Percentiles rank a stretch among this genome's conserved stretches.
These are phyloP conservation scores for Clarias batrachus DNA, from an alignment of 2,113 vertebrate species.

Conservation along the genomic window DNA sequence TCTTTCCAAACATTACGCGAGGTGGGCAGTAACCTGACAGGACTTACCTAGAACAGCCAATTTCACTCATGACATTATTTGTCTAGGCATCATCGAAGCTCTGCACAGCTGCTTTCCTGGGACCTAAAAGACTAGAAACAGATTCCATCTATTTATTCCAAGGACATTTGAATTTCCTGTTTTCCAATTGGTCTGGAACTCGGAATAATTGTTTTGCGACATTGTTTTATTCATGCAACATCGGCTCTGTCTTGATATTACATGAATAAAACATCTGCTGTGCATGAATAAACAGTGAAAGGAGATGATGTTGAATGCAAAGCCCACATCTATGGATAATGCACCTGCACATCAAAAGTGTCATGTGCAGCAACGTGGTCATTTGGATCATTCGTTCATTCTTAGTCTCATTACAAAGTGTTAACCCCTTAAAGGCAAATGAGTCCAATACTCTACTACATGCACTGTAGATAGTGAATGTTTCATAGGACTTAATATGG, in stretches of 20 bases:
- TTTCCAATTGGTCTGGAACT: constrained; percentile 15
- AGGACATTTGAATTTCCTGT: constrained; percentile 7
- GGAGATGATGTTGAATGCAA: constrained; percentile 15
- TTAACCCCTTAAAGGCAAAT: constrained; percentile 4
- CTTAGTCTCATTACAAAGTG: neutral
- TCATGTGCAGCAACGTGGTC: neutral
- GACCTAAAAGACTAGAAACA: neutral
- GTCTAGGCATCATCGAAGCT: neutral
- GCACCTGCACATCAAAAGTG: constrained; percentile 32
- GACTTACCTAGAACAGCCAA: neutral
- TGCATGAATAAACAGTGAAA: constrained; percentile 34
- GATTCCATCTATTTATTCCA: constrained; percentile 5
- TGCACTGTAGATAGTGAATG: neutral
- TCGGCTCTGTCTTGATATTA: neutral
- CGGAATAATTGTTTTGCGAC: constrained; percentile 19
- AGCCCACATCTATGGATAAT: constrained; percentile 17
- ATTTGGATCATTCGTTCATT: neutral
- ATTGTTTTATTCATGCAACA: constrained; percentile 40
- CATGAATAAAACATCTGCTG: constrained; percentile 45
- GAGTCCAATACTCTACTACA: neutral
- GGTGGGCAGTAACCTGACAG: neutral
- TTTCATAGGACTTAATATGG: neutral
- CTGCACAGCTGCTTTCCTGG: neutral
- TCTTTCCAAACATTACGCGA: neutral
- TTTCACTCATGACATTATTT: neutral